Base-by-base conservation (phyloP, 2,888 invertebrate species). In the Serripes groenlandicus region DNA sequence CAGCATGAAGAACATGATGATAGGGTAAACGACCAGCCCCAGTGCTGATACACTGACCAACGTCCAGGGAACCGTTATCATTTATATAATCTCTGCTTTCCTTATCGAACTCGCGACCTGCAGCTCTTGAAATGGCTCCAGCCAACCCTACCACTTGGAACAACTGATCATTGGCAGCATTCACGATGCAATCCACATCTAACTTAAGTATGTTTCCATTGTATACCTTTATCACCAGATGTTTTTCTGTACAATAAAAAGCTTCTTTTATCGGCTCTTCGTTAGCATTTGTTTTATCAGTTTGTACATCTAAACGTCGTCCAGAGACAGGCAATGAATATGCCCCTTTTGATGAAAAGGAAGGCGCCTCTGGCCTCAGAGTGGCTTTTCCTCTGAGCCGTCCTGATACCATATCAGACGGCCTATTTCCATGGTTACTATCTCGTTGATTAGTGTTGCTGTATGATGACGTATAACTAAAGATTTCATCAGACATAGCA, bases 121-220 rank as follows among this genome's bases (percentile, higher is more conserved):
- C 81, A n/a, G 81, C 76, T 68, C 69, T 71, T 5, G 81, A 42
- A 30, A 81, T 81, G 3, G 69, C 81, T 23, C n/a, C 49, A 4
- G 81, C 73, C 9, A 81, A 68, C 37, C 76, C 81, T 26, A 60
- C 81, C 21, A 54, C 81, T 69, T 81, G 81, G 3, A 21, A 18
- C 23, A 81, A 62, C 21, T 9, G 21, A 4, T 76, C 69, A 62
- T 81, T 76, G n/a, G 81, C 76, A 35, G 76, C 76, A 76, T 73
- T 81, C 0, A 81, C 81, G 26, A 81, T 81, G 30, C 76, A 81
- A 11, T 81, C 81, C 7, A 81, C 81, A 23, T 72, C 60, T 0
- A 81, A n/a, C 3, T 62, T 68, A 9, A 64, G 18, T 42, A 83
- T 83, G 60, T 56, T 49, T 37, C 72, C 78, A 23, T 34, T 54